phyloP scores from a whole-genome alignment of 2,888 invertebrate species.

The Temnothorax unifasciatus region DNA sequence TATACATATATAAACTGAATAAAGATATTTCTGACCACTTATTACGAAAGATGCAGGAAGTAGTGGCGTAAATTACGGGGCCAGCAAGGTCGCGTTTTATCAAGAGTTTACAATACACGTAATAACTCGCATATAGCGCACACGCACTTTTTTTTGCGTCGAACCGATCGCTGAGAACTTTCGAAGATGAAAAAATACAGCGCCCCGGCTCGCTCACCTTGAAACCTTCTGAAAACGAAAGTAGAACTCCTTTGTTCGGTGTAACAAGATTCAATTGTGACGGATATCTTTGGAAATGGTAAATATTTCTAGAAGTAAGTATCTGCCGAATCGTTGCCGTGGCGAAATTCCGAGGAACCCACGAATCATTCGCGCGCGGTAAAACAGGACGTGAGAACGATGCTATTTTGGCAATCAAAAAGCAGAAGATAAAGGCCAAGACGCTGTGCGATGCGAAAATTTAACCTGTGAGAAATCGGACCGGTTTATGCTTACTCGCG shows the following conservation, averaged over 20 bases:
- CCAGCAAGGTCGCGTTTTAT: constrained; percentile 22
- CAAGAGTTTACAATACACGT: constrained; percentile 22
- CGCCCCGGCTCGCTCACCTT: constrained; percentile 43
- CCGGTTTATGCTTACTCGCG: constrained; percentile 12
- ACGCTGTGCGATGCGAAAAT: constrained; percentile 22
- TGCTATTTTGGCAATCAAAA: constrained; percentile 44
- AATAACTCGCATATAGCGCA: background rate
- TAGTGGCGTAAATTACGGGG: constrained; percentile 13
- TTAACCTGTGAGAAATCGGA: constrained; percentile 46
- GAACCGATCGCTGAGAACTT: constrained; percentile 25
- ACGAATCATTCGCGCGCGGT: constrained; percentile 34
- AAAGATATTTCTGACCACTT: constrained; percentile 12
- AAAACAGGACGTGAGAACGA: constrained; percentile 59
- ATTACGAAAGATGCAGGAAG: constrained; percentile 29
- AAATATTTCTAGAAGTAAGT: constrained; percentile 37
- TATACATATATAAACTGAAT: background rate
- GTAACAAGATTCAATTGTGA: constrained; percentile 34
- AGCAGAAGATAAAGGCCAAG: constrained; percentile 12
- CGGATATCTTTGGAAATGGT: constrained; percentile 3
- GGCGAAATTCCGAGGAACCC: constrained; percentile 55
- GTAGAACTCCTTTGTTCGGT: constrained; percentile 51
- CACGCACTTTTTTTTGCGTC: background rate
- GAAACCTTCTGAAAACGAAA: constrained; percentile 55
- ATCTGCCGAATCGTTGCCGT: constrained; percentile 39
- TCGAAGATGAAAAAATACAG: constrained; percentile 31